Evolutionary conservation across 2,113 vertebrate genomes (phyloP).

Genomic region (Phoxinus phoxinus): DNA sequence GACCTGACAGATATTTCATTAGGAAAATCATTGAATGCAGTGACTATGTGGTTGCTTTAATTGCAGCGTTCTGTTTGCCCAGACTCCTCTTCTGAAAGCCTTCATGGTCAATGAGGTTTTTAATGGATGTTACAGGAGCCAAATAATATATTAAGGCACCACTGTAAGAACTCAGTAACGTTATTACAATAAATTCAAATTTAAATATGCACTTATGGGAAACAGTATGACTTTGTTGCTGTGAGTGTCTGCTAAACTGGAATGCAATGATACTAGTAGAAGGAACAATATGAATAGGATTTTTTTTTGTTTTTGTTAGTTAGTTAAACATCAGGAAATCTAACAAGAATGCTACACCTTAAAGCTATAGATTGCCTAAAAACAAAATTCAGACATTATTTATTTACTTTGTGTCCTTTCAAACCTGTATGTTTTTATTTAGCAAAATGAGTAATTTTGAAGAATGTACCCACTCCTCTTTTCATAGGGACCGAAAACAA

Average conservation of each 20-base stretch:
- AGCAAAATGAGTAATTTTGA: not conserved
- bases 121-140: conserved; percentile 40
- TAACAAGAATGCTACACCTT: not conserved
- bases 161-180: conserved; percentile 1
- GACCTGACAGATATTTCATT: not conserved
- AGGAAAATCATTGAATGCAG: not conserved
- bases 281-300: not conserved
- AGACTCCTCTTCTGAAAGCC: conserved; percentile 3
- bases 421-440: not conserved
- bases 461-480: not conserved
- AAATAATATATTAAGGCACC: conserved; percentile 18
- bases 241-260: not conserved
- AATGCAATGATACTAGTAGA: not conserved
- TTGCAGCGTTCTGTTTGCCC: conserved; percentile 1
- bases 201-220: conserved; percentile 1
- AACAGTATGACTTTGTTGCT: not conserved
- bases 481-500: not conserved
- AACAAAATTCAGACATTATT: not conserved
- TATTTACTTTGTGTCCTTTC: not conserved
- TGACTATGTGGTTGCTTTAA: conserved; percentile 15
- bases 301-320: too few relatives aligned
- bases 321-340: not conserved
- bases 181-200: conserved; percentile 9
- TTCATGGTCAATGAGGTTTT: not conserved
- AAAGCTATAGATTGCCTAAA: not conserved